Evolutionary conservation across 2,113 vertebrate species (phyloP).

Genomic region (Serinus canaria): DNA sequence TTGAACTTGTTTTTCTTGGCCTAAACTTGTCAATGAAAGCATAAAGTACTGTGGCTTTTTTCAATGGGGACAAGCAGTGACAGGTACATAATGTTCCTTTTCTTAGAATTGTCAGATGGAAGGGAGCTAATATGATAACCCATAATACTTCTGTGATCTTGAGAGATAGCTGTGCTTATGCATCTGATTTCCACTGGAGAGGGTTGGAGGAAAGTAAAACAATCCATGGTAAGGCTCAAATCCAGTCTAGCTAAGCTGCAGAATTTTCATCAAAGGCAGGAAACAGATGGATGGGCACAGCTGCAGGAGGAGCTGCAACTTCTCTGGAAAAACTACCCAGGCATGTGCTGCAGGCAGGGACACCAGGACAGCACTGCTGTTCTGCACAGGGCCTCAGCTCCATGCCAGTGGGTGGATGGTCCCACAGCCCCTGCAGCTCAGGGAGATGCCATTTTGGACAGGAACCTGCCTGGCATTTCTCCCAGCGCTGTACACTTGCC

Average conservation of each 20-base stretch:
- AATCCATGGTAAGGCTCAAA: not conserved
- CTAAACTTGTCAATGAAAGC: not conserved
- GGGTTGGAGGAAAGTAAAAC: not conserved
- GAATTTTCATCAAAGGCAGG: slow-evolving; percentile 25
- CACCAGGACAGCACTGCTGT: not conserved
- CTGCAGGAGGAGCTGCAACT: not conserved
- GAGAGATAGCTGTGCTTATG: not conserved
- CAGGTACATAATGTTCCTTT: not conserved
- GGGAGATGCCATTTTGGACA: not conserved
- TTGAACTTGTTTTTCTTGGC: not conserved
- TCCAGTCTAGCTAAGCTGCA: not conserved
- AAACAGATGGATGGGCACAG: not conserved
- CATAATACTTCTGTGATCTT: not conserved
- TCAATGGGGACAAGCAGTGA: not conserved
- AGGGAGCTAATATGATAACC: not conserved
- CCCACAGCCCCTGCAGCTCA: not conserved
- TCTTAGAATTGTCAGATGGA: not conserved
- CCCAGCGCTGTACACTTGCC: fast-evolving
- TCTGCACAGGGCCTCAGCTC: not conserved
- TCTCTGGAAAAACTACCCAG: not conserved
- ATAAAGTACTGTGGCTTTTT: not conserved
- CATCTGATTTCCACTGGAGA: not conserved
- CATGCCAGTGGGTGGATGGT: not conserved
- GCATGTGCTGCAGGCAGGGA: not conserved
- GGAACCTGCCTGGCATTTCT: not conserved